Percentiles rank a stretch among this genome's conserved stretches.
phyloP scores from a whole-genome alignment of 2,888 invertebrate genomes.

The Pediacus dermestoides region DNA sequence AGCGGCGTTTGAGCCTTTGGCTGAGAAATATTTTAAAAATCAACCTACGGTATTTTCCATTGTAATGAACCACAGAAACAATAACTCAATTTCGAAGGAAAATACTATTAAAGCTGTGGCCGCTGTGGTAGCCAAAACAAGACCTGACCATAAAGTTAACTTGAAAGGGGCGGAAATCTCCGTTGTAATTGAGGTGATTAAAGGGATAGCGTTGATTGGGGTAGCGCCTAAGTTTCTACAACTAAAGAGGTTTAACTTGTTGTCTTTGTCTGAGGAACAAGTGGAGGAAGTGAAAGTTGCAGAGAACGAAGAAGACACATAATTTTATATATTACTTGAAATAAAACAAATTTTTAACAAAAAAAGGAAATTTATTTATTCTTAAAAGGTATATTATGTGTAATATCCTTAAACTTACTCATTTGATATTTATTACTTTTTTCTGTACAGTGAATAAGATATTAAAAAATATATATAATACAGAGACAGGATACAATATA shows the following conservation, averaged over 20 bases:
- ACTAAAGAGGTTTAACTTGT: conserved; percentile 81
- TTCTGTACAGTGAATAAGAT: conserved; percentile 14
- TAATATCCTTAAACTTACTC: conserved; percentile 10
- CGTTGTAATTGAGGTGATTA: conserved; percentile 79
- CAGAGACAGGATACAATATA: conserved; percentile 20
- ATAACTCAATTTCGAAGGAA: conserved; percentile 56
- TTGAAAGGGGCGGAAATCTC: conserved; percentile 73
- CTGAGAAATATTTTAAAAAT: conserved; percentile 71
- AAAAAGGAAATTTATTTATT: conserved; percentile 17
- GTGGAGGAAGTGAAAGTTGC: conserved; percentile 8
- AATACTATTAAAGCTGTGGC: conserved; percentile 72
- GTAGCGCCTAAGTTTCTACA: conserved; percentile 75
- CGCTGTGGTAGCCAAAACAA: conserved; percentile 64
- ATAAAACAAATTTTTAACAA: conserved; percentile 1
- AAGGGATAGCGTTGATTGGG: conserved; percentile 73
- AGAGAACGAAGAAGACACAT: neutral
- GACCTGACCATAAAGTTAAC: conserved; percentile 72
- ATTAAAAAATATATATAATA: conserved; percentile 22
- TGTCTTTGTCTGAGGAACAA: conserved; percentile 53
- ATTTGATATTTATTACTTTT: conserved; percentile 5
- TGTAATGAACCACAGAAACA: conserved; percentile 74
- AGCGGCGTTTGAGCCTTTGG: conserved; percentile 53
- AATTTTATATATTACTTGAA: no score
- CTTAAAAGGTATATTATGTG: conserved; percentile 12
- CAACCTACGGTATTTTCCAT: conserved; percentile 72